These are phyloP conservation scores for Tinamus major DNA, from an alignment of 2,797 vertebrate genomes.

Conservation along the genomic window DNA sequence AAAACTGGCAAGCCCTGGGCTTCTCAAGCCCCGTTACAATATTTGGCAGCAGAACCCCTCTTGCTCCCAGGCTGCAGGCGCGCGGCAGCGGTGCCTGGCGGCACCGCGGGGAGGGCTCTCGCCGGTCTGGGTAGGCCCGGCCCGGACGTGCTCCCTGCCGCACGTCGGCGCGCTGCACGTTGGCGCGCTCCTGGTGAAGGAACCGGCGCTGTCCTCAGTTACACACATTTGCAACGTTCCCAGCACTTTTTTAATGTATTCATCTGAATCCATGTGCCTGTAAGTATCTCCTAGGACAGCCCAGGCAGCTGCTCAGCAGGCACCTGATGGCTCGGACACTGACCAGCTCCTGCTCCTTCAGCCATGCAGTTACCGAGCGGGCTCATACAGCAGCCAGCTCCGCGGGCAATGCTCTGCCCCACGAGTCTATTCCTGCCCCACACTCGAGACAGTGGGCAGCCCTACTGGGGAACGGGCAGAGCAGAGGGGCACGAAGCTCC, in stretches of 20 bases:
- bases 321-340: not conserved
- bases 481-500: not conserved
- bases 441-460: not conserved
- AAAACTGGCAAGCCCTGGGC: not conserved
- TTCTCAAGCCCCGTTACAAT: not conserved
- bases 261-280: not conserved
- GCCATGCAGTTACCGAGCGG: not conserved
- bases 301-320: not conserved
- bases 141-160: not conserved
- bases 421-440: not conserved
- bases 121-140: not conserved
- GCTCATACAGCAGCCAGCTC: not conserved
- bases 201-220: not conserved
- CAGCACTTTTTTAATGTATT: not conserved
- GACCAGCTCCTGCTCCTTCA: not conserved
- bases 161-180: slow-evolving; percentile 10
- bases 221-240: not conserved
- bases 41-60: too few relatives aligned
- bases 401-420: not conserved
- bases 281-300: not conserved
- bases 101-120: too few relatives aligned
- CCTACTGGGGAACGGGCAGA: not conserved
- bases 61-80: too few relatives aligned
- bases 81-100: accelerated
- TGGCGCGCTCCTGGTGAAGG: slow-evolving; percentile 7